Conservation (phyloP, 2,797 vertebrate genomes). For the Adrianichthys oophorus region DNA sequence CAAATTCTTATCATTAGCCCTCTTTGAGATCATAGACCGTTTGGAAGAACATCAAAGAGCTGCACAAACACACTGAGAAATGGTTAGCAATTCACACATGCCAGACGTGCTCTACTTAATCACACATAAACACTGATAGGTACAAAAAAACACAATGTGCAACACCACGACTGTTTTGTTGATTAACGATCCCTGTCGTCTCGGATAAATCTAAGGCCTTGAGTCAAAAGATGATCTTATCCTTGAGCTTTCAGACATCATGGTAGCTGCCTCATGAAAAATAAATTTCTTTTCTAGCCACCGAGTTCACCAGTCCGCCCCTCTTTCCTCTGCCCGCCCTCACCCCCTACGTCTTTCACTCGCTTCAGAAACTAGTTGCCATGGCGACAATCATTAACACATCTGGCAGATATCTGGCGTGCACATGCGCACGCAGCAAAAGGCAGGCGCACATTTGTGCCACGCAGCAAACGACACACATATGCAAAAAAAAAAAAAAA, state of each 20-base stretch:
- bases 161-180: slow-evolving; percentile 23
- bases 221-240: slow-evolving; percentile 66
- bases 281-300: slow-evolving; percentile 71
- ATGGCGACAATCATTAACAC: slow-evolving; percentile 82
- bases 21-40: slow-evolving; percentile 46
- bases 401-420: slow-evolving; percentile 72
- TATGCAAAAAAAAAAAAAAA: slow-evolving; percentile 26
- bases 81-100: slow-evolving; percentile 11
- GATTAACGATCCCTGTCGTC: slow-evolving; percentile 53
- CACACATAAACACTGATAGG: slow-evolving; percentile 2
- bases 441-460: slow-evolving; percentile 3
- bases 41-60: slow-evolving; percentile 56
- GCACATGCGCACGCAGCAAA: slow-evolving; percentile 25
- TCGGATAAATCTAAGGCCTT: slow-evolving; percentile 52
- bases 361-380: slow-evolving; percentile 72
- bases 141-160: slow-evolving; percentile 25
- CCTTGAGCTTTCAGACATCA: slow-evolving; percentile 61
- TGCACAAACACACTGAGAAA: slow-evolving; percentile 28
- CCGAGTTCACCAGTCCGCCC: slow-evolving; percentile 61
- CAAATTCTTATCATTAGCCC: slow-evolving; percentile 59
- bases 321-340: slow-evolving; percentile 38
- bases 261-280: slow-evolving; percentile 72
- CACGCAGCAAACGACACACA: slow-evolving; percentile 22
- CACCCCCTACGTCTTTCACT: slow-evolving; percentile 59
- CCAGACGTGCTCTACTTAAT: slow-evolving; percentile 6